These are phyloP conservation scores for Tetheella fluctuosa DNA, from an alignment of 2,888 invertebrate species.

Conservation along the genomic window DNA sequence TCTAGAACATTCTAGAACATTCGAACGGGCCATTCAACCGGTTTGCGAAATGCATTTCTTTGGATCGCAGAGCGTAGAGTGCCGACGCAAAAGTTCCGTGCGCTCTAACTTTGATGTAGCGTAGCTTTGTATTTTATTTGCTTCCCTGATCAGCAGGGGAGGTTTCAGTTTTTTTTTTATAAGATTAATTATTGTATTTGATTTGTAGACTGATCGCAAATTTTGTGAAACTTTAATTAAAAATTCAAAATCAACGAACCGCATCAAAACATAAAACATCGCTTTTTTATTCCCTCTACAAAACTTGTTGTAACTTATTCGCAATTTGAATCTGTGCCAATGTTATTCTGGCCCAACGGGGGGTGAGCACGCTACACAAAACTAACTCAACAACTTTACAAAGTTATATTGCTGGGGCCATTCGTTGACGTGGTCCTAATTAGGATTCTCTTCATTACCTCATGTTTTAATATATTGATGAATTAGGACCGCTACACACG, in stretches of 20 bases:
- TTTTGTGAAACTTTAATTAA: conserved; percentile 15
- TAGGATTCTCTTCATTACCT: not conserved
- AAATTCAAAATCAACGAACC: conserved; percentile 13
- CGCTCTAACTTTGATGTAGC: conserved; percentile 17
- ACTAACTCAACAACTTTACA: conserved; percentile 27
- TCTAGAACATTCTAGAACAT: conserved; percentile 14
- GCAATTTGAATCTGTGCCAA: conserved; percentile 49
- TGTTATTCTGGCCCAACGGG: conserved; percentile 40
- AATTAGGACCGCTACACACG: not conserved
- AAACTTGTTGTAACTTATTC: conserved; percentile 39
- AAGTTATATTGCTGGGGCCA: conserved; percentile 12
- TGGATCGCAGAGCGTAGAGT: conserved; percentile 14
- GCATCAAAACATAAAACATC: conserved; percentile 7
- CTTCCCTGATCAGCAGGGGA: conserved; percentile 1
- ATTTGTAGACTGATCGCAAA: not conserved
- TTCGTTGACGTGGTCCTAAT: not conserved
- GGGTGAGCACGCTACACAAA: conserved; percentile 36
- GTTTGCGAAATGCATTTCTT: conserved; percentile 38
- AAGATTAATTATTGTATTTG: conserved; percentile 21
- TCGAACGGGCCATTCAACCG: conserved; percentile 30
- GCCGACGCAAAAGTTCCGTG: conserved; percentile 22
- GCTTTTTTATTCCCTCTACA: conserved; percentile 19
- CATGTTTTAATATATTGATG: conserved; percentile 8
- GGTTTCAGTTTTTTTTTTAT: conserved; percentile 26
- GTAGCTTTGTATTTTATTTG: conserved; percentile 15